Evolutionary conservation across 2,113 vertebrate species (phyloP).

Genomic region (Turdus rufiventris): DNA sequence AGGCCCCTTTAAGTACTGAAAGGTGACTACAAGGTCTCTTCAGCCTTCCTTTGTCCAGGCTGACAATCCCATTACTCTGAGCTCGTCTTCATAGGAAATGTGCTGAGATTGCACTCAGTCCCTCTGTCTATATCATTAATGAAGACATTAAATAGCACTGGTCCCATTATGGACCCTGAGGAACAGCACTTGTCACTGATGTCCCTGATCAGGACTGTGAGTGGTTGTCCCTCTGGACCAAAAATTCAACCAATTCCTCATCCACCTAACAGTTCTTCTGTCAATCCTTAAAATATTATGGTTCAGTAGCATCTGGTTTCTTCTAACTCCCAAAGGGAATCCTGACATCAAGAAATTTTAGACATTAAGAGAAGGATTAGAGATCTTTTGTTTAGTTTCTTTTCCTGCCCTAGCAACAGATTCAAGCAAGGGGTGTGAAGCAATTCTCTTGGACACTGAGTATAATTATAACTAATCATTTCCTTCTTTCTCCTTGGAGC

Average conservation of each 20-base stretch:
- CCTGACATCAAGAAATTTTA: constrained; percentile 11
- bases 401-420: constrained; percentile 28
- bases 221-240: rapidly evolving
- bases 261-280: neutral
- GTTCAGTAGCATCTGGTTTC: neutral
- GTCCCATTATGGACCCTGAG: rapidly evolving
- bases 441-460: constrained; percentile 64
- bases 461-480: constrained; percentile 70
- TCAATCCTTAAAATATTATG: neutral
- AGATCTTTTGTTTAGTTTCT: neutral
- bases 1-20: neutral
- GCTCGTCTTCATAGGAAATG: neutral
- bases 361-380: neutral
- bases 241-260: neutral
- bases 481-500: constrained; percentile 68
- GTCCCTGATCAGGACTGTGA: neutral
- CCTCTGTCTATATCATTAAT: neutral
- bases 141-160: neutral
- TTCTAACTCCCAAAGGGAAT: constrained; percentile 8
- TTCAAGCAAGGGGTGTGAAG: constrained; percentile 16
- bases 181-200: neutral
- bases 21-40: neutral
- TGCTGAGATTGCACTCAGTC: neutral
- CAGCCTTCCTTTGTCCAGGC: neutral
- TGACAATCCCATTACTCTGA: neutral